Evolutionary conservation across 1,140 invertebrate genomes (phyloP).

Genomic region (Eubasilissa regina): DNA sequence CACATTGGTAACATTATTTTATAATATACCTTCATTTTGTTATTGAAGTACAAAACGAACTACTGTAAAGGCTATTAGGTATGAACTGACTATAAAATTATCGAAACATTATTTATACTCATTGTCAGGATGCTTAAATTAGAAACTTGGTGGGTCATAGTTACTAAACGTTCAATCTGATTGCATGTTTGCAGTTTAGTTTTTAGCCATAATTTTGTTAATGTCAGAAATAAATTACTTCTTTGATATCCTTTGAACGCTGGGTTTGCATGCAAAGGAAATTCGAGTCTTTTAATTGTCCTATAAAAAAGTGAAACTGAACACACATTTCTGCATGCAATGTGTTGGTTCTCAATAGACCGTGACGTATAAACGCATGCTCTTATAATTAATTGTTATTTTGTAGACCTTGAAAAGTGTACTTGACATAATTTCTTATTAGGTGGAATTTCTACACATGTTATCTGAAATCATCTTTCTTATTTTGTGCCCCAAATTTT

Average conservation of each 20-base stretch:
- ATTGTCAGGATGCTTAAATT: constrained; percentile 1
- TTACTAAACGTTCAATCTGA: background rate
- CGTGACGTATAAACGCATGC: constrained; percentile 63
- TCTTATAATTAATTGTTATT: constrained; percentile 60
- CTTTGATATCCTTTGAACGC: too few relatives aligned
- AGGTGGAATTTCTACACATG: too few relatives aligned
- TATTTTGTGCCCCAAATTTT: too few relatives aligned
- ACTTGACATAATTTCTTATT: too few relatives aligned
- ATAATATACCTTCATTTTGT: constrained; percentile 5
- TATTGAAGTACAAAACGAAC: background rate
- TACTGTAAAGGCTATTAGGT: background rate
- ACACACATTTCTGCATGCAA: constrained; percentile 7
- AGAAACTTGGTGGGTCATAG: background rate
- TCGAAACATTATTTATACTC: constrained; percentile 10
- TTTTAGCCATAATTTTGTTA: too few relatives aligned
- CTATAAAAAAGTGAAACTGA: too few relatives aligned
- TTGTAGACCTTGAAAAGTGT: too few relatives aligned
- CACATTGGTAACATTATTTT: background rate
- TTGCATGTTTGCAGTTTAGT: background rate
- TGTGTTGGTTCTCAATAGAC: background rate
- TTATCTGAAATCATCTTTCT: too few relatives aligned
- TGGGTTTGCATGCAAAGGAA: constrained; percentile 7
- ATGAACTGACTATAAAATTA: background rate
- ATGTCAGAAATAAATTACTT: too few relatives aligned
- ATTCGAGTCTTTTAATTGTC: too few relatives aligned